Conservation (phyloP, 2,113 vertebrate species). For the Orcinus orca region DNA sequence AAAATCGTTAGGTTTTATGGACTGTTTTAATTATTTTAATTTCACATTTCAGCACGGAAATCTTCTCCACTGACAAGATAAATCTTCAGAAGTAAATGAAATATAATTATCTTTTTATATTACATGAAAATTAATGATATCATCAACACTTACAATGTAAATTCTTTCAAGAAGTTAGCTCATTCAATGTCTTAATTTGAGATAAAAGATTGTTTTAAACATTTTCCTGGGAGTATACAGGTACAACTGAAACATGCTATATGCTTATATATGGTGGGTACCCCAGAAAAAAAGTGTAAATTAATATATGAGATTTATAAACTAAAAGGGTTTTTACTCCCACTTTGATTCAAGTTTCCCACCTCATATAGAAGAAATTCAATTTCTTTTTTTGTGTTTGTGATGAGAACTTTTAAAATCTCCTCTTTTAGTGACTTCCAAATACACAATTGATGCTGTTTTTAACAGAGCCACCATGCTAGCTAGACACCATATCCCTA, state of each 20-base stretch:
- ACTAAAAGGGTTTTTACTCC: neutral
- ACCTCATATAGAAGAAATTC: neutral
- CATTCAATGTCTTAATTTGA: neutral
- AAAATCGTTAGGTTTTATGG: slow-evolving; percentile 52
- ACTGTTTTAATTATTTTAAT: slow-evolving; percentile 65
- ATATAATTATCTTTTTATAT: slow-evolving; percentile 69
- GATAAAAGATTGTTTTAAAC: slow-evolving; percentile 40
- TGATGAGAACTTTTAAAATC: neutral
- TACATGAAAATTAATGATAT: slow-evolving; percentile 68
- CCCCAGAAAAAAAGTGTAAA: neutral
- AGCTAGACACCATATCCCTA: neutral
- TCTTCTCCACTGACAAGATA: slow-evolving; percentile 56
- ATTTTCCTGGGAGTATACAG: neutral
- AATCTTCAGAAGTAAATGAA: slow-evolving; percentile 59
- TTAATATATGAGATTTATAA: neutral
- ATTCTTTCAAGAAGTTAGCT: slow-evolving; percentile 41
- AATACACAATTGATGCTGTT: neutral
- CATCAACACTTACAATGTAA: slow-evolving; percentile 34
- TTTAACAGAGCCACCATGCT: neutral
- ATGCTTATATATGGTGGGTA: neutral
- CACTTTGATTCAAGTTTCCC: neutral
- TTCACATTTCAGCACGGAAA: slow-evolving; percentile 44
- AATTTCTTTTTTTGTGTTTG: neutral
- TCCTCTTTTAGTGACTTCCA: neutral
- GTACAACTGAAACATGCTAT: neutral